Evolutionary conservation across 2,888 invertebrate genomes (phyloP).

Genomic region (Deilephila elpenor): DNA sequence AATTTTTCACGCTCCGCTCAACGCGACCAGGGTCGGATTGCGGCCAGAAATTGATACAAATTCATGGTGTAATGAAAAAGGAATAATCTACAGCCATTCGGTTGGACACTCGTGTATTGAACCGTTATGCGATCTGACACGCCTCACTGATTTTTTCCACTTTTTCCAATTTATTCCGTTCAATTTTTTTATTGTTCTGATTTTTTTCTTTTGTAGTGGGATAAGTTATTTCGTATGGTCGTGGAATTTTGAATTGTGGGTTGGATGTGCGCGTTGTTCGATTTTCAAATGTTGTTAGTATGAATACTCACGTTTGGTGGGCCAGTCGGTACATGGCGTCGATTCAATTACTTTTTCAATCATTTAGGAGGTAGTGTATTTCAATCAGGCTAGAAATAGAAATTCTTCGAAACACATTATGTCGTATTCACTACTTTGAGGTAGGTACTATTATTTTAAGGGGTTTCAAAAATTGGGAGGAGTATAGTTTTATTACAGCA

Average conservation of each 20-base stretch:
- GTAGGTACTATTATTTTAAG: too few relatives aligned
- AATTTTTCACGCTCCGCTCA: conserved; percentile 22
- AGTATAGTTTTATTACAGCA: too few relatives aligned
- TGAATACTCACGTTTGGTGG: too few relatives aligned
- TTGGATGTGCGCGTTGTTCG: background rate
- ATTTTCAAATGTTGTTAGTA: too few relatives aligned
- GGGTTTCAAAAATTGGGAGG: too few relatives aligned
- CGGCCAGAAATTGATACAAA: conserved; percentile 31
- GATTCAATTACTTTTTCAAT: too few relatives aligned
- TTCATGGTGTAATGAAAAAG: conserved; percentile 38
- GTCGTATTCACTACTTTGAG: too few relatives aligned
- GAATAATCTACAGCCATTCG: conserved; percentile 36
- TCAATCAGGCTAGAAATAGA: too few relatives aligned
- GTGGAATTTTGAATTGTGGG: background rate
- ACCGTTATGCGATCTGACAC: conserved; percentile 33
- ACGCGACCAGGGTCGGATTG: background rate
- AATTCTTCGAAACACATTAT: too few relatives aligned
- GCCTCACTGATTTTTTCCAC: conserved; percentile 36
- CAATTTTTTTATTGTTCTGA: conserved; percentile 28
- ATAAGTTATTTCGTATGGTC: background rate
- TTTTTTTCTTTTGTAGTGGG: conserved; percentile 12
- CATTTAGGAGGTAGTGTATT: too few relatives aligned
- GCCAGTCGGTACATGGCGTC: too few relatives aligned
- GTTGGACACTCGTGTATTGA: conserved; percentile 37
- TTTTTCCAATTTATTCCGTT: conserved; percentile 35